These are phyloP conservation scores for Protonemura montana DNA, from an alignment of 2,888 invertebrate species.

Conservation along the genomic window DNA sequence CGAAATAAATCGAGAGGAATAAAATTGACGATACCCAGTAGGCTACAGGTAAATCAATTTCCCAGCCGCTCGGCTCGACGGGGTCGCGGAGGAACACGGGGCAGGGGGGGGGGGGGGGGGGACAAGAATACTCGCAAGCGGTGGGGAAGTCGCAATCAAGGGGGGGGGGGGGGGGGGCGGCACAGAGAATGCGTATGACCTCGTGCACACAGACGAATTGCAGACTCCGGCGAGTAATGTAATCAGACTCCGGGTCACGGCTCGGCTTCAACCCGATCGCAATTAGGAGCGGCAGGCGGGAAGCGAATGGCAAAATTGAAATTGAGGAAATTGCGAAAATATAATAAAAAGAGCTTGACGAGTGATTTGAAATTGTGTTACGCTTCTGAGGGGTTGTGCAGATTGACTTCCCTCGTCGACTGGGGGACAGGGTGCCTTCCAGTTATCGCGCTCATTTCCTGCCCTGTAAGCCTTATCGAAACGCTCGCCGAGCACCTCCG, in stretches of 20 bases:
- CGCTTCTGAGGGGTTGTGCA: not conserved
- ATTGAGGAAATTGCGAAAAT: constrained; percentile 2
- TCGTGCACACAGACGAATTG: not conserved
- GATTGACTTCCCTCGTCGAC: not conserved
- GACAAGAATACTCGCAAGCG: not conserved
- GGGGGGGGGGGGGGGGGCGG: not conserved
- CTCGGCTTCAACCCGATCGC: not conserved
- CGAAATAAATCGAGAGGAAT: constrained; percentile 4
- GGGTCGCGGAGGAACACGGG: not conserved
- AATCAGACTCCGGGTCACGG: not conserved
- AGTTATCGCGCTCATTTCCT: not conserved
- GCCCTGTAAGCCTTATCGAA: not conserved
- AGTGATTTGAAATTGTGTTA: not conserved
- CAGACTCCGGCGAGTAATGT: not conserved
- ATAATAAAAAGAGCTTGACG: not conserved
- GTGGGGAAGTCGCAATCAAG: not conserved
- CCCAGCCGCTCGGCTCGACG: not conserved
- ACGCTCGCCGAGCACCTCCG: not conserved
- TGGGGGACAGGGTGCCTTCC: not conserved
- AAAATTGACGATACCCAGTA: not conserved
- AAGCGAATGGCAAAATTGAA: not conserved
- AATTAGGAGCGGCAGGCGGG: not conserved
- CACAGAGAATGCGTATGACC: not conserved
- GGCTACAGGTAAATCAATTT: constrained; percentile 12
- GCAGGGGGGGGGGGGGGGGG: not conserved